Evolutionary conservation across 2,888 invertebrate genomes (phyloP).

Genomic region (Drosophila nigritarsus): DNA sequence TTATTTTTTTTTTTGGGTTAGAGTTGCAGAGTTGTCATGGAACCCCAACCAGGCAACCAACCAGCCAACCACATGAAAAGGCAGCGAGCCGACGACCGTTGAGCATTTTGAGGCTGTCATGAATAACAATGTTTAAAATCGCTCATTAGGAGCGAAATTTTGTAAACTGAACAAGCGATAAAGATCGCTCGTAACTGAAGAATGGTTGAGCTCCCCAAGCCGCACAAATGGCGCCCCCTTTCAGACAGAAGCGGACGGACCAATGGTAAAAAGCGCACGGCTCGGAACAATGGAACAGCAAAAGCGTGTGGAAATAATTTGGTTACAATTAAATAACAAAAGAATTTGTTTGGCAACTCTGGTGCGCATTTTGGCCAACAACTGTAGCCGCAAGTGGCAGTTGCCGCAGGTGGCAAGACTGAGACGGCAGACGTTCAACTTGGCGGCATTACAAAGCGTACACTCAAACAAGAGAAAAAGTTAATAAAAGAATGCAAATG

Average conservation of each 20-base stretch:
- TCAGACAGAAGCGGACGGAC: conserved; percentile 7
- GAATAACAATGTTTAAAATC: conserved; percentile 76
- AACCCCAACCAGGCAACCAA: conserved; percentile 52
- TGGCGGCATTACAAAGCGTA: conserved; percentile 59
- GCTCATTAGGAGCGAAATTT: conserved; percentile 79
- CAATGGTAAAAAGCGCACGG: conserved; percentile 7
- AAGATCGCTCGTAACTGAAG: conserved; percentile 53
- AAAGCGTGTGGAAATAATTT: conserved; percentile 81
- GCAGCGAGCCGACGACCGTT: conserved; percentile 25
- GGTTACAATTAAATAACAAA: conserved; percentile 82
- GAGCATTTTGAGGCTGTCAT: conserved; percentile 44
- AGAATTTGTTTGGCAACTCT: conserved; percentile 83
- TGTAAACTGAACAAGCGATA: conserved; percentile 75
- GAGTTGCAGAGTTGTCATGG: conserved; percentile 36
- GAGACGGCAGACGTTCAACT: conserved; percentile 7
- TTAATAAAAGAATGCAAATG: background rate
- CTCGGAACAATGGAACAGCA: conserved; percentile 43
- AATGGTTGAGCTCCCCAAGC: background rate
- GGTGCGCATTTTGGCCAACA: conserved; percentile 77
- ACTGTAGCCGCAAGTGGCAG: conserved; percentile 38
- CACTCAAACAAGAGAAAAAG: background rate
- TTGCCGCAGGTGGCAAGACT: conserved; percentile 20
- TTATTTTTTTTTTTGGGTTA: background rate
- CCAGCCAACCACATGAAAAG: conserved; percentile 66
- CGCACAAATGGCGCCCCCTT: conserved; percentile 39